Conservation (phyloP, 2,113 vertebrate genomes). For the Chiloscyllium plagiosum region DNA sequence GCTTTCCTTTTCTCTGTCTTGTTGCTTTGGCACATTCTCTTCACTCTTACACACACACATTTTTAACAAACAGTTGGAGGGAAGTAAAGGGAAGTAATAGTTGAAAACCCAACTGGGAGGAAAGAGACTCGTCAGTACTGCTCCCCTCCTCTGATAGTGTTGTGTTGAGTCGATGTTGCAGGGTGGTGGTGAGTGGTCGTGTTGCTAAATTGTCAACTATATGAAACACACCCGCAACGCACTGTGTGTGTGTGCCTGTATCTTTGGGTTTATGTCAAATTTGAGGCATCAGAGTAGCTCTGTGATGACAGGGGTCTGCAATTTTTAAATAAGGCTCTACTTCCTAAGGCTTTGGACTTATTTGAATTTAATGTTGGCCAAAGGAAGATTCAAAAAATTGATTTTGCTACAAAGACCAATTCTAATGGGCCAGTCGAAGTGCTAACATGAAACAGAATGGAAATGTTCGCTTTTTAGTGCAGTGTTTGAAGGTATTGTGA, state of each 20-base stretch:
- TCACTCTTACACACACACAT: no score
- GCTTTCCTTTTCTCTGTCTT: neutral
- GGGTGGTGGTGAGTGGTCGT: no score
- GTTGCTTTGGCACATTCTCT: neutral
- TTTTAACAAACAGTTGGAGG: no score
- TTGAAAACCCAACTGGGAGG: neutral
- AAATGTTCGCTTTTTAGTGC: neutral
- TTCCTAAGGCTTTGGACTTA: neutral
- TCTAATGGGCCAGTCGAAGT: neutral
- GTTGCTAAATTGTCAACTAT: neutral
- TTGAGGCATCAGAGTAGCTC: neutral
- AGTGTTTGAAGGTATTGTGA: neutral
- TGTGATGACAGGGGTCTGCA: neutral
- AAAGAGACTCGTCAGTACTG: neutral
- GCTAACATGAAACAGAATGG: neutral
- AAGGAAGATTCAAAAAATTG: neutral
- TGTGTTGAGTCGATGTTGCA: no score
- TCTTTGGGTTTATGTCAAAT: neutral
- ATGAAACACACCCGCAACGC: neutral
- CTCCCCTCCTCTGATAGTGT: no score
- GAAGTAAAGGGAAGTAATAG: no score
- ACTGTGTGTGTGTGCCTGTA: neutral
- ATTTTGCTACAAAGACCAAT: neutral
- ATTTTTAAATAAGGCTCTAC: neutral
- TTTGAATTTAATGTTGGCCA: neutral